Evolutionary conservation across 2,113 vertebrate species (phyloP).

Genomic region (Macrotis lagotis): DNA sequence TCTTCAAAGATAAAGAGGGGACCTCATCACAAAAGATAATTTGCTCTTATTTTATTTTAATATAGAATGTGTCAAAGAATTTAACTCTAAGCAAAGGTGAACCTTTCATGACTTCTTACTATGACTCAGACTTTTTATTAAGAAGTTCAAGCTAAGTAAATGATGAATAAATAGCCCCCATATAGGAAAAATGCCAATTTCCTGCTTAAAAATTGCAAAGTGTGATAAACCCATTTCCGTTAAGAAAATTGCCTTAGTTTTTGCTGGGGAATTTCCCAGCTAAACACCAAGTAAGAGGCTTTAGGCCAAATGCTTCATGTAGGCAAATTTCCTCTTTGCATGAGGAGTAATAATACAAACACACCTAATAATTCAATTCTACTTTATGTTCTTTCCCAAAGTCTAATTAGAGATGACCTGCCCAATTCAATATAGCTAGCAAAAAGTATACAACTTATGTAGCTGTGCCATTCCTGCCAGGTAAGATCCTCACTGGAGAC

Average conservation of each 20-base stretch:
- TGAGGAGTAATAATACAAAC: conserved; percentile 57
- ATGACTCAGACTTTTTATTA: conserved; percentile 70
- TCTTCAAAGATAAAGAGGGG: conserved; percentile 62
- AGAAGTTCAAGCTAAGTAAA: conserved; percentile 58
- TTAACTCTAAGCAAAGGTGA: conserved; percentile 53
- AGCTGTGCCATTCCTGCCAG: background rate
- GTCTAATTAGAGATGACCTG: conserved; percentile 39
- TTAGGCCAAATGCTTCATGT: conserved; percentile 68
- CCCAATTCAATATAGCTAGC: background rate
- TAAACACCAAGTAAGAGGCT: conserved; percentile 61
- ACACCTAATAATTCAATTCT: conserved; percentile 47
- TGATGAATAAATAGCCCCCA: conserved; percentile 59
- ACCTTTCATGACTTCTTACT: conserved; percentile 64
- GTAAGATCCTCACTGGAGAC: background rate
- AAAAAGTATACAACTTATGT: background rate
- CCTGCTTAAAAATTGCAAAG: conserved; percentile 68
- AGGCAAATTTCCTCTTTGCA: conserved; percentile 72
- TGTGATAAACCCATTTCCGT: conserved; percentile 72
- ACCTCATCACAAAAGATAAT: conserved; percentile 44
- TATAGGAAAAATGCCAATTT: conserved; percentile 52
- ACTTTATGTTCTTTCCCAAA: conserved; percentile 25
- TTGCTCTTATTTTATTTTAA: conserved; percentile 58
- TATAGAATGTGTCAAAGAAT: conserved; percentile 43
- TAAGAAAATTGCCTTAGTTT: conserved; percentile 71
- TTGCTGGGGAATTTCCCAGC: conserved; percentile 71